Evolutionary conservation across 1,140 invertebrate genomes (phyloP).

Genomic region (Drosophila littoralis): DNA sequence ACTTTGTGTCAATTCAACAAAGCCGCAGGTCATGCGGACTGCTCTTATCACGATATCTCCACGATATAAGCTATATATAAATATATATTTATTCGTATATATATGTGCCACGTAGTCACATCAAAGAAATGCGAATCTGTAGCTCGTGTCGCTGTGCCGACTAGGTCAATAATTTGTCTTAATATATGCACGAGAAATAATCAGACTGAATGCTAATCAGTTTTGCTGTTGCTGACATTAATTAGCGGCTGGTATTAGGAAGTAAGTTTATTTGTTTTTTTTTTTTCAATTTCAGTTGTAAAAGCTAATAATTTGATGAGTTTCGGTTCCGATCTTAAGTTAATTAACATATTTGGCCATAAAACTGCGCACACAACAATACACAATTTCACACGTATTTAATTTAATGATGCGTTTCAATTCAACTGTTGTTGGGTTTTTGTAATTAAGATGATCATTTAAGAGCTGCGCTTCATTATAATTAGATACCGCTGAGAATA

Average conservation of each 20-base stretch:
- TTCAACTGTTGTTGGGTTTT: slow-evolving; percentile 7
- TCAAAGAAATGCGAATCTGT: slow-evolving; percentile 10
- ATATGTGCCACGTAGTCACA: neutral
- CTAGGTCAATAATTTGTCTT: slow-evolving; percentile 57
- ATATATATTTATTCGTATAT: neutral
- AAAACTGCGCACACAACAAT: slow-evolving; percentile 8
- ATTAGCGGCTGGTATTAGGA: slow-evolving; percentile 12
- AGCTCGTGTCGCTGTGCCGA: slow-evolving; percentile 4
- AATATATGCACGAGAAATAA: slow-evolving; percentile 34
- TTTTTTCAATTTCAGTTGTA: neutral
- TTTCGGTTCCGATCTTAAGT: slow-evolving; percentile 11
- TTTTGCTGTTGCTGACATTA: slow-evolving; percentile 14
- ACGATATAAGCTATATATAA: neutral
- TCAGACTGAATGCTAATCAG: slow-evolving; percentile 35
- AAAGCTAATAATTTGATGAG: slow-evolving; percentile 7
- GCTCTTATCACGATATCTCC: slow-evolving; percentile 5
- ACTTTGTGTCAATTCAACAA: slow-evolving; percentile 11
- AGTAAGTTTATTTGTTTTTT: neutral
- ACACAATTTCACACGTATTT: slow-evolving; percentile 43
- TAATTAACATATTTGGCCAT: slow-evolving; percentile 15
- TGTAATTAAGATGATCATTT: slow-evolving; percentile 50
- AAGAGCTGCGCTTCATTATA: slow-evolving; percentile 1
- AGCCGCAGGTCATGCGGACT: slow-evolving; percentile 3
- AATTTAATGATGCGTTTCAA: slow-evolving; percentile 36
- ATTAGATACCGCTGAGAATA: slow-evolving; percentile 28